Conservation (phyloP, 2,113 vertebrate genomes). For the Meles meles region DNA sequence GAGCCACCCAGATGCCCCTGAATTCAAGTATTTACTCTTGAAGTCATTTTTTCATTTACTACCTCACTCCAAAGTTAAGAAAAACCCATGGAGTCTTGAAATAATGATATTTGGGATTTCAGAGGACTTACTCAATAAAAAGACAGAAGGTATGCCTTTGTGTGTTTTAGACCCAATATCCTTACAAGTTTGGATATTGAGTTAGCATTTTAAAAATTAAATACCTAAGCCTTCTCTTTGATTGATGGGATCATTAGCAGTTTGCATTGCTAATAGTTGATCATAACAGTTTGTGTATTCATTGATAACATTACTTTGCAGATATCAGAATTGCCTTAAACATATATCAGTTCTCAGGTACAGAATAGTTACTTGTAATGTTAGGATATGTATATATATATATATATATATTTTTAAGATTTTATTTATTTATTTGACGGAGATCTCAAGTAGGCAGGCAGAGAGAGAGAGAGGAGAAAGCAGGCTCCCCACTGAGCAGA, state of each 20-base stretch:
- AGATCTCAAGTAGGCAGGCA: too few species aligned
- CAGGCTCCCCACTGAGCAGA: too few species aligned
- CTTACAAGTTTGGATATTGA: neutral
- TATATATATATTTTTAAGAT: too few species aligned
- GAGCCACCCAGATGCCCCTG: neutral
- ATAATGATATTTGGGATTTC: neutral
- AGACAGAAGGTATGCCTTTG: neutral
- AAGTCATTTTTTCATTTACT: neutral
- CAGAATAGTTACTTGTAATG: neutral
- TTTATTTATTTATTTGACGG: too few species aligned
- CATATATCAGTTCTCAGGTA: neutral
- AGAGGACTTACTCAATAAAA: neutral
- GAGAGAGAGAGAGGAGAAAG: too few species aligned
- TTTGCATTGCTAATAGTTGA: neutral
- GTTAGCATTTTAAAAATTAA: slow-evolving; percentile 30
- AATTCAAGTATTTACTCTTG: neutral
- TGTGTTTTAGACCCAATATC: neutral
- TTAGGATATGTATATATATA: neutral
- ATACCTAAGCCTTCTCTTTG: neutral
- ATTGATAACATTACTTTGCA: neutral
- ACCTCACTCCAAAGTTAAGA: neutral
- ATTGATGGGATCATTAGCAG: neutral
- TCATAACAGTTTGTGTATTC: neutral
- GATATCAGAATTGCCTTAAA: neutral
- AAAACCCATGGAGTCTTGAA: neutral